These are phyloP conservation scores for Tiliqua scincoides DNA, from an alignment of 2,113 vertebrate species.

Conservation along the genomic window DNA sequence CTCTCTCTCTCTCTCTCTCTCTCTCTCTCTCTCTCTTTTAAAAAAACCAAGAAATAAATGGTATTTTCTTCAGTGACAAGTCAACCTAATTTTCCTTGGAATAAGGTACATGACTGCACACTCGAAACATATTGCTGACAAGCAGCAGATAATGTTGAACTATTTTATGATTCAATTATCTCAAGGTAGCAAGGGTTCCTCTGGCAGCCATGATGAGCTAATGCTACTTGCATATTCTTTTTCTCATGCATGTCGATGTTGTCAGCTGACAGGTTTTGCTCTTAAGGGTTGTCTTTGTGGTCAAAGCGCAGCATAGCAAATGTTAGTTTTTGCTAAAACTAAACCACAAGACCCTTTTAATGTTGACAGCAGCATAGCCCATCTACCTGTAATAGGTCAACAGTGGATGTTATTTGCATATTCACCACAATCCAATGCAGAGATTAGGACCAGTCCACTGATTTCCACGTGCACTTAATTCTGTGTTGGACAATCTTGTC, in stretches of 20 bases:
- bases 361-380: neutral
- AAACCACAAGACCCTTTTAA: neutral
- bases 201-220: neutral
- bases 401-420: neutral
- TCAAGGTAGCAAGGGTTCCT: conserved; percentile 46
- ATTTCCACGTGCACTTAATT: neutral
- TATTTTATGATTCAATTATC: conserved; percentile 72
- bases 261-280: neutral
- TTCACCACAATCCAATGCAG: neutral
- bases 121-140: conserved; percentile 66
- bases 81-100: conserved; percentile 78
- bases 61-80: conserved; percentile 76
- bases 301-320: neutral
- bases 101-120: conserved; percentile 72
- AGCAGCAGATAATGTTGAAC: conserved; percentile 76
- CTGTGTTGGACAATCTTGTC: neutral
- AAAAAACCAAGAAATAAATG: conserved; percentile 35
- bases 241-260: neutral
- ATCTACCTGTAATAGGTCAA: neutral
- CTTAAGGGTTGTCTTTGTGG: neutral
- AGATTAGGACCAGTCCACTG: neutral
- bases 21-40: conserved; percentile 26
- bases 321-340: neutral
- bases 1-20: conserved; percentile 26
- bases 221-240: neutral